Conservation (phyloP, 2,797 vertebrate genomes). For the Allobates femoralis region DNA sequence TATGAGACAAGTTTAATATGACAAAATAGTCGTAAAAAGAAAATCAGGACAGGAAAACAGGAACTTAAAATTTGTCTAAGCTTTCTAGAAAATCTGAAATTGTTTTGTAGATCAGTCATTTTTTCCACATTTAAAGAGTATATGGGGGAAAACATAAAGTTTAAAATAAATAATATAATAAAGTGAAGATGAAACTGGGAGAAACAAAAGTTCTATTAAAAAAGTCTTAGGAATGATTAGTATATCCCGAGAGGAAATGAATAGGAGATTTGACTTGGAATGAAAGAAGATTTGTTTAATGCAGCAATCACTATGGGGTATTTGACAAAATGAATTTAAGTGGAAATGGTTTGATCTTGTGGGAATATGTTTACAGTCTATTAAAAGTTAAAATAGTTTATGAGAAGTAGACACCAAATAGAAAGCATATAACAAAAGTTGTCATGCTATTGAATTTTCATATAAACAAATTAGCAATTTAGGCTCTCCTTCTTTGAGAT, state of each 20-base stretch:
- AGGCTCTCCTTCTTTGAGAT: not conserved
- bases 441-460: constrained; percentile 15
- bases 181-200: constrained; percentile 34
- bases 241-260: constrained; percentile 58
- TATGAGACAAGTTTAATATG: not conserved
- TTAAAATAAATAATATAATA: constrained; percentile 19
- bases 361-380: constrained; percentile 37
- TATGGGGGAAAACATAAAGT: constrained; percentile 49
- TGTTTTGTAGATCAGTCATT: not conserved
- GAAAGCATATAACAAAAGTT: constrained; percentile 34
- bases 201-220: constrained; percentile 50
- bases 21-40: not conserved
- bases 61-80: not conserved
- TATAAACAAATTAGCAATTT: constrained; percentile 8
- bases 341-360: constrained; percentile 35
- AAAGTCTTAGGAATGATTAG: constrained; percentile 46
- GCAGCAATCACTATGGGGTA: constrained; percentile 41
- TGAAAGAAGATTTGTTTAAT: constrained; percentile 57
- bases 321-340: constrained; percentile 38
- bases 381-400: constrained; percentile 43
- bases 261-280: constrained; percentile 53
- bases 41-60: not conserved
- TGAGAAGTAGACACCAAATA: constrained; percentile 35
- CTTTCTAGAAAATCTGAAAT: not conserved
- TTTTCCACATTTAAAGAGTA: not conserved